Evolutionary conservation across 2,888 invertebrate genomes (phyloP), one percentile per base, ranked within the genome.

Genomic region (Scaptomyza parva): DNA sequence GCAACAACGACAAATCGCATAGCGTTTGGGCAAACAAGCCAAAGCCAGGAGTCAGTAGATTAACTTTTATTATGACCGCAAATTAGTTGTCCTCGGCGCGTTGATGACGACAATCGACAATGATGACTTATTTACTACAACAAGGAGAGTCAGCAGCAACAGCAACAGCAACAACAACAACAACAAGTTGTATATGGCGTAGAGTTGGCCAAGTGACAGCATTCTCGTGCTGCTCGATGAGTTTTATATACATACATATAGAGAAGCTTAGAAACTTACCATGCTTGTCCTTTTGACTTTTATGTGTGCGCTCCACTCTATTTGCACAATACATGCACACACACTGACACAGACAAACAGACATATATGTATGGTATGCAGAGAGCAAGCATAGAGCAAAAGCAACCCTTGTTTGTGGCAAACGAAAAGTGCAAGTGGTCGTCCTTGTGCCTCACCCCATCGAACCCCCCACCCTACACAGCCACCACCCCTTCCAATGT

Each of bases 61-160:
- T 89, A 89, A 89, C 86, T 90, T 88, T 89, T 89, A 89, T 89
- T 88, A 88, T 88, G 83, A 83, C 90, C 89, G 82, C 89, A 89
- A 89, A 89, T 89, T 89, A 89, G 90, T 89, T 89, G 89, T 89
- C 83, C 84, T 78, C 74, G 77, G 62, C 82, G 86, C 84, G 78
- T 82, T 82, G 84, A 86, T 86, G 87, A 84, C 85, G 86, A 86
- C 82, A 84, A 83, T 80, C 83, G 83, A 84, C 83, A 86, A 83
- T 86, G 83, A 81, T 86, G 86, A 87, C 87, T 86, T 88, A 86
- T 86, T 86, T 86, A 86, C 88, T 84, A 58, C 35, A 50, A 53
- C 52, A n/a, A 41, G 39, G 33, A 58, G 61, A 18, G 65, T 9
- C 50, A 55, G 41, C 67, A 65, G 22, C 50, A 68, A 40, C 67